Base-by-base conservation (phyloP, 2,113 vertebrate genomes). In the Cyprinodon brontotheroides region DNA sequence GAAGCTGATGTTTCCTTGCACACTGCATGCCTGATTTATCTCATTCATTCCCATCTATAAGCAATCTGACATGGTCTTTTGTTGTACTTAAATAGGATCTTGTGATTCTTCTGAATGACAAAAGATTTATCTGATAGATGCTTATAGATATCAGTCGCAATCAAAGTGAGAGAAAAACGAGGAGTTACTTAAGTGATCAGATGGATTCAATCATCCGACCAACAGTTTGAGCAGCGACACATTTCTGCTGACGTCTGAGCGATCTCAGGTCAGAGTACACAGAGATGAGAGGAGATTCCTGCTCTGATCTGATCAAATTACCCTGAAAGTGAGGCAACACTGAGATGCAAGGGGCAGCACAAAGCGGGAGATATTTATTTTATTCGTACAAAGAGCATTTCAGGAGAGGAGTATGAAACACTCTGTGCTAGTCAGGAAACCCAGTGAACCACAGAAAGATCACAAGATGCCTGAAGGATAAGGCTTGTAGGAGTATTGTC, bases 401-500 rank as follows among this genome's bases (percentile, higher is more conserved):
- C 14, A 68, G 4, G 45, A 47, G 53, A 75, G 37, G 50, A 74
- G 43, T 39, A 70, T 66, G 66, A 85, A 89, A 87, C 76, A 81
- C 47, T 77, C 61, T 89, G 86, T 78, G 41, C 84, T 77, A 64
- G 29, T 15, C 4, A 65, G 75, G 22, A 72, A 73, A 81, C 17
- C 20, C 53, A 15, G 36, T 2, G 12, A 88, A 79, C 80, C 84
- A 38, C 68, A 11, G 67, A 76, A 2, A 47, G 82, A 91, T 89
- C 89, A 90, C 82, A 91, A 88, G 86, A 89, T 20, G 71, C 79
- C 68, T 17, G n/a, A 48, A 80, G 67, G 72, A 78, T 7, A 73
- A 61, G n/a, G 67, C n/a, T 70, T 41, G 39, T 2, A 3, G 11
- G 70, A 68, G 71, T 15, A 37, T 64, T 45, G 36, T 41, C 45